Percentiles rank a stretch among this genome's conserved stretches.
phyloP scores from a whole-genome alignment of 2,888 invertebrate genomes.

The Troglohyphantes excavatus region DNA sequence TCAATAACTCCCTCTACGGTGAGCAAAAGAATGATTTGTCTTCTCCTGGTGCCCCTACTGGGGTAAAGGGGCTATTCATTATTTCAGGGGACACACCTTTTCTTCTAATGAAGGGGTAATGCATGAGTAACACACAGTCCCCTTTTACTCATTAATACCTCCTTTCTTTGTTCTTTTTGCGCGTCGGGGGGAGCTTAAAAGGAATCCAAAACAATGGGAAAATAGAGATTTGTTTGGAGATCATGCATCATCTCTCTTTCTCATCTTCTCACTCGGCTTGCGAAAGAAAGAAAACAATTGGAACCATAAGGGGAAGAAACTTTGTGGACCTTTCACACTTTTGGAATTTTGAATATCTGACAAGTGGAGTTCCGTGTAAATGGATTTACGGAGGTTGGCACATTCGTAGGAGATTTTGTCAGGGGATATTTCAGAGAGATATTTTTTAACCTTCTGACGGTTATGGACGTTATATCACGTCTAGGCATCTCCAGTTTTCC shows the following conservation, averaged over 20 bases:
- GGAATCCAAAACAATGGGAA: constrained; percentile 68
- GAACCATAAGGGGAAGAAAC: constrained; percentile 1
- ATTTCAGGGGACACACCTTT: constrained; percentile 60
- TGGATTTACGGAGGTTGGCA: too few relatives aligned
- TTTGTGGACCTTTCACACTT: constrained; percentile 3
- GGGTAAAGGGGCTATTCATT: constrained; percentile 57
- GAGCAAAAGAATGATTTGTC: too few relatives aligned
- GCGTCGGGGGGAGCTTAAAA: constrained; percentile 42
- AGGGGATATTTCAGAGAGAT: too few relatives aligned
- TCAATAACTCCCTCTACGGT: constrained; percentile 59
- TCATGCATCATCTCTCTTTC: constrained; percentile 43
- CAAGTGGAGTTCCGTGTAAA: too few relatives aligned
- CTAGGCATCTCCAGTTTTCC: too few relatives aligned
- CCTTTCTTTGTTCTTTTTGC: constrained; percentile 66
- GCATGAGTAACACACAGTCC: constrained; percentile 50
- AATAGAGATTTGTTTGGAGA: constrained; percentile 64
- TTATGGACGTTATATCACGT: too few relatives aligned
- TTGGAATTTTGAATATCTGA: not conserved
- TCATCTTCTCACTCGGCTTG: constrained; percentile 40
- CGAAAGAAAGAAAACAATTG: constrained; percentile 18
- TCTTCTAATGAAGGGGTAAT: constrained; percentile 73
- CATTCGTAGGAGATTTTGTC: too few relatives aligned
- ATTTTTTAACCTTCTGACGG: too few relatives aligned
- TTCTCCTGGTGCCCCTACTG: not conserved
- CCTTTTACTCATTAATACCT: constrained; percentile 59